Base-by-base conservation (phyloP, 92 coral and sea anemone genomes). In the Epizoanthus scotinus region DNA sequence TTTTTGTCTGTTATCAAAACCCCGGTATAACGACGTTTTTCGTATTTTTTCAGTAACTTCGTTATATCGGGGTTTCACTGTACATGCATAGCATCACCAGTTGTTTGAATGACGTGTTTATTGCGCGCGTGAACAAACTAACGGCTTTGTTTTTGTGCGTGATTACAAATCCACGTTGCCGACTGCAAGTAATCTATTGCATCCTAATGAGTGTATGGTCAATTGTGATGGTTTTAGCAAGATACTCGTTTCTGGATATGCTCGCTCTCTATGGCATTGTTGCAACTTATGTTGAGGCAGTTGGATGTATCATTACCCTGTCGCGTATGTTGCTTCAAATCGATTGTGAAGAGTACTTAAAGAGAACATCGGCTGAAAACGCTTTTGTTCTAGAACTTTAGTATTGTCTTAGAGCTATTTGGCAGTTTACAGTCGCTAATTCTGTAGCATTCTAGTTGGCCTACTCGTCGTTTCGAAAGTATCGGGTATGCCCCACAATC, bases 71-170 rank as follows among this genome's bases (percentile, higher is more conserved):
- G n/a, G n/a, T n/a, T n/a, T n/a, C n/a, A n/a, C n/a, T n/a, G 15
- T 47, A 5, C 64, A 26, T 1, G 26, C 64, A n/a, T 29, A 6
- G 19, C 19, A 26, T 22, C 34, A 36, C 29, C 26, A 15, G 15
- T 62, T 25, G 8, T 27, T 6, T 25, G 67, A 26, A 62, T 26
- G 64, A 31, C 67, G 36, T 20, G 36, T 61, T 61, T 29, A 7
- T 44, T 25, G 67, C 67, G 67, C 36, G 36, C 12, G 70, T 64
- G 44, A 64, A 64, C 17, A 20, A 64, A 47, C 5, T 64, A 64
- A 64, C 70, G 70, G 70, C 15, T 64, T 49, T 14, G 59, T 70
- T 26, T 47, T 2, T 50, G 40, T 34, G 20, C 57, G 20, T 70
- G n/a, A 36, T 25, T 47, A 21, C 29, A 42, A 17, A 20, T n/a